Conservation (phyloP, 2,888 invertebrate species). For the Diplazon laetatorius region DNA sequence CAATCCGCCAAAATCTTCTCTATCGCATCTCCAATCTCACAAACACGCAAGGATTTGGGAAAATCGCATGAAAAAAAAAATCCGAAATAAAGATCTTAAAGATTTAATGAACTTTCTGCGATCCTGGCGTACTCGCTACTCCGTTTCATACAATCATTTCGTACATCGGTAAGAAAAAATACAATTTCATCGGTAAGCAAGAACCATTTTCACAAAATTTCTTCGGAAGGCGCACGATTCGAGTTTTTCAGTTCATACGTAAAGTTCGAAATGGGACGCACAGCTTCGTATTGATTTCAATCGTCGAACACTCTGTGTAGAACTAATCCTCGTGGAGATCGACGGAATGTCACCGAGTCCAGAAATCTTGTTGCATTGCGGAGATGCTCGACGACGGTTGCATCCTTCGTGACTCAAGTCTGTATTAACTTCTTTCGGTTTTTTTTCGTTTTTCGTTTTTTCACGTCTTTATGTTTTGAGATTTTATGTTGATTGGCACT, state of each 20-base stretch:
- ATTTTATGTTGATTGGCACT: neutral
- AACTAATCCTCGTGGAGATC: neutral
- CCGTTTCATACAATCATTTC: neutral
- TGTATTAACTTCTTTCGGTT: neutral
- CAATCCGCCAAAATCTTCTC: too few relatives aligned
- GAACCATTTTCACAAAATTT: neutral
- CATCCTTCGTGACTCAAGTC: neutral
- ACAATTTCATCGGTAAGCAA: neutral
- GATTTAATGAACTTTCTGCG: slow-evolving; percentile 20
- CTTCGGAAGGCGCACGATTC: neutral
- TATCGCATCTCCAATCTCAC: neutral
- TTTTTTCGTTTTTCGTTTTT: too few relatives aligned
- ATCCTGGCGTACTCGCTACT: neutral
- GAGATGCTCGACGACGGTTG: neutral
- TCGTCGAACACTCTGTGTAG: neutral
- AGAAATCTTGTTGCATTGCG: neutral
- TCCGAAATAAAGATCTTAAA: slow-evolving; percentile 2
- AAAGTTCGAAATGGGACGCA: neutral
- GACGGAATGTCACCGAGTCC: neutral
- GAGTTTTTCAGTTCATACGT: neutral
- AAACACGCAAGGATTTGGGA: neutral
- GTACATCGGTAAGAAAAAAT: neutral
- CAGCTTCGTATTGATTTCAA: neutral
- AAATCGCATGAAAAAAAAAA: neutral
- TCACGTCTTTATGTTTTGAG: neutral